phyloP scores from a whole-genome alignment of 2,113 vertebrate genomes.

The Aphyosemion australe region DNA sequence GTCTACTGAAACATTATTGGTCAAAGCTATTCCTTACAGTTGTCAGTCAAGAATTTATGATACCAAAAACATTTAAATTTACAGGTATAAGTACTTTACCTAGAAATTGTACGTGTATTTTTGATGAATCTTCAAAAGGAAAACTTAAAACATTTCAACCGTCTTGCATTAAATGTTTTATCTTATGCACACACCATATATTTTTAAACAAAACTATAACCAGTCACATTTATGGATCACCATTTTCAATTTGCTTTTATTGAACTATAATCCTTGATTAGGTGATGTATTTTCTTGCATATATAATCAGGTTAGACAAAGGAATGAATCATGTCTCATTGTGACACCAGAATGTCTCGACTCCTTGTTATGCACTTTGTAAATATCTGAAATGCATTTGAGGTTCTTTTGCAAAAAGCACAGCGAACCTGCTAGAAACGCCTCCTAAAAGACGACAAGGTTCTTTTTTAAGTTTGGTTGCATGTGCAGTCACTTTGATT shows the following conservation, averaged over 20 bases:
- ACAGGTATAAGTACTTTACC: not conserved
- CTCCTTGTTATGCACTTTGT: slow-evolving; percentile 57
- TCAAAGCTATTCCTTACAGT: not conserved
- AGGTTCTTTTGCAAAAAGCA: not conserved
- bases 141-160: no score
- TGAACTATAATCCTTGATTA: slow-evolving; percentile 32
- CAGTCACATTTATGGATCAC: slow-evolving; percentile 43
- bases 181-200: not conserved
- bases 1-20: not conserved
- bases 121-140: no score
- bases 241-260: slow-evolving; percentile 57
- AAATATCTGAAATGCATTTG: slow-evolving; percentile 36
- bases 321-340: slow-evolving; percentile 54
- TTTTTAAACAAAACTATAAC: slow-evolving; percentile 23
- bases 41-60: not conserved
- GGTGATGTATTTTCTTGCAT: slow-evolving; percentile 43
- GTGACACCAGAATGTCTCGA: slow-evolving; percentile 58
- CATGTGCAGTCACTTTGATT: no score
- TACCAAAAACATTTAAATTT: not conserved
- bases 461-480: no score
- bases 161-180: no score
- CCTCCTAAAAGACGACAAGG: no score
- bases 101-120: not conserved
- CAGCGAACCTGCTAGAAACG: no score
- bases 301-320: slow-evolving; percentile 60